Evolutionary conservation across 2,888 invertebrate genomes (phyloP).

Genomic region (Serripes groenlandicus): DNA sequence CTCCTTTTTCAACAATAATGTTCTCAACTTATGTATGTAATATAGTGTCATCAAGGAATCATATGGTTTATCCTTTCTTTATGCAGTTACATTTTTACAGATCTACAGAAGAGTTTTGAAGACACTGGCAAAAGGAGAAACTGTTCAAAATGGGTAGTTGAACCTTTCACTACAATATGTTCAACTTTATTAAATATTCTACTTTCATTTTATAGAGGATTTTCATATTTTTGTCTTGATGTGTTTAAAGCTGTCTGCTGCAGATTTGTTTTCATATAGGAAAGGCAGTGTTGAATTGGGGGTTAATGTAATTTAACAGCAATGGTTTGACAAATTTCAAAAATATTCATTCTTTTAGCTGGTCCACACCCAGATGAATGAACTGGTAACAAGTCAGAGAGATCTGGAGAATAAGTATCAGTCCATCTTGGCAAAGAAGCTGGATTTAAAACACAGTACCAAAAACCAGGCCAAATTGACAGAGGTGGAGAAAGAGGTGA

Average conservation of each 20-base stretch:
- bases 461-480: conserved; percentile 74
- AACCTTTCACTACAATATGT: not conserved
- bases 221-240: too few relatives aligned
- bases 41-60: too few relatives aligned
- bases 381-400: conserved; percentile 81
- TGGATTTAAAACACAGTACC: conserved; percentile 74
- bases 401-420: conserved; percentile 83
- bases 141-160: not conserved
- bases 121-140: not conserved
- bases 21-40: too few relatives aligned
- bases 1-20: too few relatives aligned
- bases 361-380: conserved; percentile 81
- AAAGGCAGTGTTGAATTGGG: too few relatives aligned
- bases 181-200: not conserved
- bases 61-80: too few relatives aligned
- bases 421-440: conserved; percentile 79
- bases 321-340: too few relatives aligned
- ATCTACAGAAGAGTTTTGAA: not conserved
- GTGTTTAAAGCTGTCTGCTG: too few relatives aligned
- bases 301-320: too few relatives aligned
- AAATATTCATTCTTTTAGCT: conserved; percentile 81
- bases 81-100: too few relatives aligned
- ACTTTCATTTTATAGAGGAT: too few relatives aligned
- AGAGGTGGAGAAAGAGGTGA: conserved; percentile 77
- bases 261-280: too few relatives aligned